A percentile compares a stretch with the other conserved stretches of the same genome.
Evolutionary conservation across 2,113 vertebrate species (phyloP).

Genomic region (Butorides virescens): DNA sequence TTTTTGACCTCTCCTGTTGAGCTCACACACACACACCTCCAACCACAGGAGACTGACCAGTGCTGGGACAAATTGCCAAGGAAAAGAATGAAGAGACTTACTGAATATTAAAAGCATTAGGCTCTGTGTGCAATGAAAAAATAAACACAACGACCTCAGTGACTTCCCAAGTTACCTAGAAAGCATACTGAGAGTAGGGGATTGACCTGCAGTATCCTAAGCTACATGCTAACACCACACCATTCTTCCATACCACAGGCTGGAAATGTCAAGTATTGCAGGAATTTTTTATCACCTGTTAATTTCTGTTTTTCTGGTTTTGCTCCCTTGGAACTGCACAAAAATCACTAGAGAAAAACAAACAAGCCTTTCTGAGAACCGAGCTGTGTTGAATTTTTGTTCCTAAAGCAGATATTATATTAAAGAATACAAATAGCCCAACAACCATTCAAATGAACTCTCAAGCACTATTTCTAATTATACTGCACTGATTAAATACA

Average conservation of each 20-base stretch:
- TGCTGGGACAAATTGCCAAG: neutral
- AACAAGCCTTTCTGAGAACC: conserved; percentile 1
- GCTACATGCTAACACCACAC: neutral
- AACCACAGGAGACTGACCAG: neutral
- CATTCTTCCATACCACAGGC: neutral
- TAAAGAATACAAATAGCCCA: conserved; percentile 41
- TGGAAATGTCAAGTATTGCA: neutral
- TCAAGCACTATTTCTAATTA: conserved; percentile 45
- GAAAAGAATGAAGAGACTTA: neutral
- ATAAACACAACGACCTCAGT: neutral
- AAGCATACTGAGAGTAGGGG: neutral
- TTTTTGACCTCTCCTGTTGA: neutral
- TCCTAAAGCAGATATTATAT: conserved; percentile 44
- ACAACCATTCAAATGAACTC: neutral
- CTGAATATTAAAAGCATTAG: neutral
- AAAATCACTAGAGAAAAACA: neutral
- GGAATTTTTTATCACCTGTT: neutral
- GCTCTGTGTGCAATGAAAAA: neutral
- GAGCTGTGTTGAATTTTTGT: conserved; percentile 7
- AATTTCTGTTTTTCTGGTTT: neutral
- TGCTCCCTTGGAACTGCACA: neutral
- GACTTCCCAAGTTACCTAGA: neutral
- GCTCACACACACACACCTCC: neutral
- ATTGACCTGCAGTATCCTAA: neutral
- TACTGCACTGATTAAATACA: conserved; percentile 46